These are phyloP conservation scores for Gila orcuttii DNA, from an alignment of 2,113 vertebrate genomes.

Conservation along the genomic window DNA sequence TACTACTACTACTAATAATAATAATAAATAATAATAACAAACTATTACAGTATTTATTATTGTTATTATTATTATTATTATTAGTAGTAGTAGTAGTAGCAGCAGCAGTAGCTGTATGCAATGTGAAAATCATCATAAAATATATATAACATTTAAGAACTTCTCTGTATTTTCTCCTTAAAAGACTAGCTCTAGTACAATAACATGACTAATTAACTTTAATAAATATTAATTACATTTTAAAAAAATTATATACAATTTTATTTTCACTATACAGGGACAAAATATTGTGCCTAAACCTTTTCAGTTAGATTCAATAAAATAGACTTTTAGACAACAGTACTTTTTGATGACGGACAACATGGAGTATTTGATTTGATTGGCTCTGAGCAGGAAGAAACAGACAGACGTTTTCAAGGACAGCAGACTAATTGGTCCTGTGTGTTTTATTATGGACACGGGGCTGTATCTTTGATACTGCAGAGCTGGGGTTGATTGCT, in stretches of 20 bases:
- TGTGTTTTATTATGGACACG: constrained; percentile 5
- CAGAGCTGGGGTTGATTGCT: constrained; percentile 7
- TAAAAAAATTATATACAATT: background rate
- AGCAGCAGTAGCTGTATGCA: no score
- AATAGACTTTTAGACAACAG: background rate
- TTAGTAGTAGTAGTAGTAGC: no score
- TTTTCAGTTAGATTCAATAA: background rate
- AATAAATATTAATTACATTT: background rate
- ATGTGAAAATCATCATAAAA: background rate
- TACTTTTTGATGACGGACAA: background rate
- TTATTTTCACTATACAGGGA: background rate
- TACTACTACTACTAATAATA: no score
- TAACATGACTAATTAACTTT: background rate
- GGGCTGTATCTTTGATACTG: constrained; percentile 31
- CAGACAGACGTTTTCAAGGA: constrained; percentile 38
- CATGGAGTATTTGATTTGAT: background rate
- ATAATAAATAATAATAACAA: no score
- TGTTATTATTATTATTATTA: background rate
- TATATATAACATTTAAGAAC: background rate
- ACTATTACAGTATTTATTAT: no score
- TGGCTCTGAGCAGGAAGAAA: background rate
- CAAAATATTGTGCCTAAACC: no score
- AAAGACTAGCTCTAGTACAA: background rate
- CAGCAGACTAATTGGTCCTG: constrained; percentile 31
- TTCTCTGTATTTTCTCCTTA: background rate